Evolutionary conservation across 2,797 vertebrate species (phyloP).

Genomic region (Acipenser oxyrinchus): DNA sequence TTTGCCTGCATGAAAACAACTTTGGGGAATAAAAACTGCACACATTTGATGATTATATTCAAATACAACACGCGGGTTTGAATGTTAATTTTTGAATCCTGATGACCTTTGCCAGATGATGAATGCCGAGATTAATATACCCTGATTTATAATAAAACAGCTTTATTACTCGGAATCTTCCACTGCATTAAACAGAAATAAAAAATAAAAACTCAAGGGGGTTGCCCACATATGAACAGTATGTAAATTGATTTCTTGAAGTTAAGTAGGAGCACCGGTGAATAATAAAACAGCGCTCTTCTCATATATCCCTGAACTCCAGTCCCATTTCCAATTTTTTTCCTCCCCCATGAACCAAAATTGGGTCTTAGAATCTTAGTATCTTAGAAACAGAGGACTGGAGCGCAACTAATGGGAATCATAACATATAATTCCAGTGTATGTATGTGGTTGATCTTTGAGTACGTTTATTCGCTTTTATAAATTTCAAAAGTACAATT

Average conservation of each 20-base stretch:
- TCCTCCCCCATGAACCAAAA: too few relatives aligned
- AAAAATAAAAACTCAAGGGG: slow-evolving; percentile 17
- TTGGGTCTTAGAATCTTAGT: too few relatives aligned
- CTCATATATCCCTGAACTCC: slow-evolving; percentile 24
- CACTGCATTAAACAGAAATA: slow-evolving; percentile 6
- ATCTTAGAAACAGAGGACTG: too few relatives aligned
- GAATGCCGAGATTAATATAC: slow-evolving; percentile 12
- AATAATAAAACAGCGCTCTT: slow-evolving; percentile 25
- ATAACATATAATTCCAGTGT: too few relatives aligned
- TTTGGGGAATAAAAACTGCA: background rate
- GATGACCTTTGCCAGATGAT: slow-evolving; percentile 17
- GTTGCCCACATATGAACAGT: background rate
- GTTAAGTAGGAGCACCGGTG: background rate
- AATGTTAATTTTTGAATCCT: background rate
- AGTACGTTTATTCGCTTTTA: too few relatives aligned
- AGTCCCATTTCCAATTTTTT: slow-evolving; percentile 3
- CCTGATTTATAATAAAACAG: slow-evolving; percentile 15
- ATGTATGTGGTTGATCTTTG: too few relatives aligned
- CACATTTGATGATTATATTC: background rate
- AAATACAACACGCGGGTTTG: background rate
- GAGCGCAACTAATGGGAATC: too few relatives aligned
- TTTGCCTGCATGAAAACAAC: background rate
- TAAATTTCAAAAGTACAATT: too few relatives aligned
- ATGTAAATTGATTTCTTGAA: slow-evolving; percentile 22
- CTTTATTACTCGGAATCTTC: slow-evolving; percentile 11